phyloP scores from a whole-genome alignment of 1,140 invertebrate genomes.

The Drosophila sechellia region DNA sequence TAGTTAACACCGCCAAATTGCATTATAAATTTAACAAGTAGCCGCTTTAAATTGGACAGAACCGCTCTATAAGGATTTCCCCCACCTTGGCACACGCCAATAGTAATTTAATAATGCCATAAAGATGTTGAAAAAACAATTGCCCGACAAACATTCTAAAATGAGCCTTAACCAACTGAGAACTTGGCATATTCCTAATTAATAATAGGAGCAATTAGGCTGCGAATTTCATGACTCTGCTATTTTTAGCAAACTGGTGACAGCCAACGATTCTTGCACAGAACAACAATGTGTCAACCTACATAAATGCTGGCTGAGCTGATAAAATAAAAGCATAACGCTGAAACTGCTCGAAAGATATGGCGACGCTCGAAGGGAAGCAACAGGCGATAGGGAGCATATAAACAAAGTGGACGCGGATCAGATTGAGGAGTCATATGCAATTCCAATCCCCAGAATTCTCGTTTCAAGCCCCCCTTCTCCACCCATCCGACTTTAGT shows the following conservation, averaged over 20 bases:
- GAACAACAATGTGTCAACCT: constrained; percentile 12
- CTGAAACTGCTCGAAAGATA: constrained; percentile 22
- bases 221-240: constrained; percentile 26
- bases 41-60: constrained; percentile 18
- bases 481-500: neutral
- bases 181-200: constrained; percentile 37
- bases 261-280: constrained; percentile 19
- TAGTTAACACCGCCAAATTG: neutral
- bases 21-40: constrained; percentile 27
- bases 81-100: constrained; percentile 31
- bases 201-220: constrained; percentile 37
- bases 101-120: constrained; percentile 24
- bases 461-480: neutral
- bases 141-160: constrained; percentile 26
- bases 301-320: constrained; percentile 20
- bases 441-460: neutral
- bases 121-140: constrained; percentile 22
- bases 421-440: neutral
- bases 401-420: constrained; percentile 1
- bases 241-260: constrained; percentile 36
- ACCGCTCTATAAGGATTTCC: constrained; percentile 9
- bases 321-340: constrained; percentile 32
- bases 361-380: constrained; percentile 10
- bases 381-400: constrained; percentile 42
- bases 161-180: constrained; percentile 19